Base-by-base conservation (phyloP, 2,797 vertebrate species). In the Notolabrus celidotus region DNA sequence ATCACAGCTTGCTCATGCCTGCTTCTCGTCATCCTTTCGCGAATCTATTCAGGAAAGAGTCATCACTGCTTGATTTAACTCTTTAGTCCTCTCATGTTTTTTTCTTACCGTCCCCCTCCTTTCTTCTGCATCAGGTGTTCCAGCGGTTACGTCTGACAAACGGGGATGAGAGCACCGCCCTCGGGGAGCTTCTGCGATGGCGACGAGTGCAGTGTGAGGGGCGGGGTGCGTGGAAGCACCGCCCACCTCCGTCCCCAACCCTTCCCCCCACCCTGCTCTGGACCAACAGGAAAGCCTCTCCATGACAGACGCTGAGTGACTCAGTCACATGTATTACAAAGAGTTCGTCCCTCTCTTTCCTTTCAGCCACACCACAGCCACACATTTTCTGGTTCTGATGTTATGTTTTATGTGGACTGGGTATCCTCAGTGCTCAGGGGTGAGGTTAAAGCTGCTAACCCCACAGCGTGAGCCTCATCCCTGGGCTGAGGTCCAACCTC, bases 151-250 rank as follows among this genome's bases (percentile, higher is more conserved):
- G 93, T 82, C 90, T 96, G 68, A 95, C 93, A 0, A 93, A 93
- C 72, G 83, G 95, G 81, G 94, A 97, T 10, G 95, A 97, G 80
- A 95, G 90, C 0, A 80, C 90, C 39, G 86, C 96, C 76, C 91
- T 97, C 29, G 93, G 92, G 81, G 95, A 97, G 84, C 93, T 97
- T 62, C 89, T 97, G 81, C 94, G 94, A 25, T 96, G 95, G 95
- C 93, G 95, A 62, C 93, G 94, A 83, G 92, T 88, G 86, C 94
- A 97, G 73, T 96, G 96, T 63, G 96, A 97, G 89, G 93, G 95
- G 67, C 86, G 68, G 47, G 89, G 85, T 10, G 91, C 92, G 68
- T 96, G 95, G 95, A 95, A 94, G 82, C 93, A 90, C 15, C 91
- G 92, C 45, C 92, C 95, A 60, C 87, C 94, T 83, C 92, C 90